Evolutionary conservation across 1,140 invertebrate genomes (phyloP).

Genomic region (Pseudomyrmex sp.): DNA sequence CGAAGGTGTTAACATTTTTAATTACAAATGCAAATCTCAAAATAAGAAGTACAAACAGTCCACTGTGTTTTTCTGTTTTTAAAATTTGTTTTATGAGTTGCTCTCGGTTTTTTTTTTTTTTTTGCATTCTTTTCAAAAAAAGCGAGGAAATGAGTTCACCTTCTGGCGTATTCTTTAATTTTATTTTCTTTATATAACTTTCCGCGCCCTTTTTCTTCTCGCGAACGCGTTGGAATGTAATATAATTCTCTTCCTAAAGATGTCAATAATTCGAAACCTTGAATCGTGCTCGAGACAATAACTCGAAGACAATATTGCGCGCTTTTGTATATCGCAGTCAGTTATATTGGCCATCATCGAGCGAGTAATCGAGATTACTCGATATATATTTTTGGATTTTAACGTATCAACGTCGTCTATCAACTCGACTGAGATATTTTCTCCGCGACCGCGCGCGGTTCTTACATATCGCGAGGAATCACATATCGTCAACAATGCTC

Average conservation of each 20-base stretch:
- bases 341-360: constrained; percentile 15
- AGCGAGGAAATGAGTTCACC: not conserved
- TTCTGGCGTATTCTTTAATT: not conserved
- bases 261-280: constrained; percentile 1
- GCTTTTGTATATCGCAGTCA: constrained; percentile 8
- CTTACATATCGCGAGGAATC: not conserved
- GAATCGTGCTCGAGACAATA: not conserved
- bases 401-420: not conserved
- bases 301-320: constrained; percentile 9
- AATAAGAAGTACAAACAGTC: not conserved
- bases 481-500: not conserved
- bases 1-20: not conserved
- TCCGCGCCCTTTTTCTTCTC: not conserved
- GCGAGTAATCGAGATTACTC: not conserved
- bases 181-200: not conserved
- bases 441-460: not conserved
- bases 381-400: constrained; percentile 4
- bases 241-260: constrained; percentile 21
- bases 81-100: too few relatives aligned
- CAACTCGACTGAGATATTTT: constrained; percentile 4
- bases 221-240: not conserved
- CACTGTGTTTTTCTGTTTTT: too few relatives aligned
- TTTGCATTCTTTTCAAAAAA: too few relatives aligned
- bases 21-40: constrained; percentile 7
- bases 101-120: too few relatives aligned